Base-by-base conservation (phyloP, 2,797 vertebrate species). In the Eospalax fontanierii region DNA sequence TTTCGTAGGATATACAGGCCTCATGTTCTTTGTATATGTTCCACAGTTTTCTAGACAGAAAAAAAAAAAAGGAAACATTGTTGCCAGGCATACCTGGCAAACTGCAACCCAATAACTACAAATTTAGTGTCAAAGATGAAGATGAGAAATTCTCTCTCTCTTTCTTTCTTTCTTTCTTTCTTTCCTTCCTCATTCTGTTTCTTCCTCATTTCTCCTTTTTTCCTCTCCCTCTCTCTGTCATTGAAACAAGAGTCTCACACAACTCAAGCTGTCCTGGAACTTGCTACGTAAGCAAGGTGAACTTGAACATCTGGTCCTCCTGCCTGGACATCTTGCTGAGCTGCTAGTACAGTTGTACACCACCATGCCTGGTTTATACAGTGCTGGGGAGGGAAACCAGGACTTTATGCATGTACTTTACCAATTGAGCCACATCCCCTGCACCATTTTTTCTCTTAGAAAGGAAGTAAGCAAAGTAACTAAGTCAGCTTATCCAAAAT, bases 1-100 rank as follows among this genome's bases (percentile, higher is more conserved):
- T 98, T 99, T 99, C 76, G 99, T 99, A 79, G 99, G 99, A 98
- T 99, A 99, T 26, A 99, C 99, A 19, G 99, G 99, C 95, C 99
- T 99, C 98, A 99, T 98, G 96, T 98, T 97, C 57, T 98, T 97
- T 0, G 99, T 97, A 6, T 99, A 98, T 0, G 99, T 99, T 94
- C 99, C 99, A 96, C 98, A 98, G 80, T 97, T 98, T 97, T 98
- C 99, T 99, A 98, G 98, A 96, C 96, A 96, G 30, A 11, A 93
- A 94, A 87, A 96, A 90, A 97, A 92, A 97, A 16, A 91, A 21
- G 16, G 30, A 1, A 88, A 94, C 40, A 91, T 74, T 79, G 28
- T 78, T 95, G 96, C 91, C 87, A 18, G 90, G 90, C 92, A 88
- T 28, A 50, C 33, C 24, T 61, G 89, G 11, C 10, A 92, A 87